Conservation (phyloP, 35 echinoderm and acorn worm genomes). For the Ophioderma brevispina region DNA sequence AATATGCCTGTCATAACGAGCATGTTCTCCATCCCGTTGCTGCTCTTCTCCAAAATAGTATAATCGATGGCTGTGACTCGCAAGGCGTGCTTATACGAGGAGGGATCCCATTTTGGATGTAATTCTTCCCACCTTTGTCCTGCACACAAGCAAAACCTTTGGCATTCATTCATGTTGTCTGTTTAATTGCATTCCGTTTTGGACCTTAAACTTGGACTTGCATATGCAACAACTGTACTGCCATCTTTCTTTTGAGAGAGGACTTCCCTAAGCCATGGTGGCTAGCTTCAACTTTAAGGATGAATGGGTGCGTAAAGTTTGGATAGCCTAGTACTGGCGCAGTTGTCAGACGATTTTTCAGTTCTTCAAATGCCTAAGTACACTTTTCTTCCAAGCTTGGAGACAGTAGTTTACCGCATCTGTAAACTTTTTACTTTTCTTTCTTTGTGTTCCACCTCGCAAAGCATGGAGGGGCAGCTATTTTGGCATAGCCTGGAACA, state of each 20-base stretch:
- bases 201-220: slow-evolving; percentile 40
- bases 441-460: not conserved
- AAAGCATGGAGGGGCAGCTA: slow-evolving; percentile 71
- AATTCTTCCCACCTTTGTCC: slow-evolving; percentile 24
- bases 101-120: slow-evolving; percentile 33
- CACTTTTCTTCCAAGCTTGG: slow-evolving; percentile 8
- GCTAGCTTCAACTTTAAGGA: slow-evolving; percentile 54
- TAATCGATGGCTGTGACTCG: slow-evolving; percentile 27
- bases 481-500: slow-evolving; percentile 49
- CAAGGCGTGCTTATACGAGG: slow-evolving; percentile 4
- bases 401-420: not conserved
- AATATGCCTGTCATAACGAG: slow-evolving; percentile 69
- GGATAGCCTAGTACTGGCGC: slow-evolving; percentile 57
- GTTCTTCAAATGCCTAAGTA: slow-evolving; percentile 20
- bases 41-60: slow-evolving; percentile 31
- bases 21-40: slow-evolving; percentile 57
- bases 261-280: slow-evolving; percentile 55
- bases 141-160: slow-evolving; percentile 48
- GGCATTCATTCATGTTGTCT: slow-evolving; percentile 41
- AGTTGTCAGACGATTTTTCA: slow-evolving; percentile 17
- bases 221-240: slow-evolving; percentile 37
- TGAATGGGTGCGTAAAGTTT: slow-evolving; percentile 48
- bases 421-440: not conserved
- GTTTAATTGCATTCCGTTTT: slow-evolving; percentile 60
- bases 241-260: slow-evolving; percentile 58